These are phyloP conservation scores for Tholera decimalis DNA, from an alignment of 2,888 invertebrate genomes.

Conservation along the genomic window DNA sequence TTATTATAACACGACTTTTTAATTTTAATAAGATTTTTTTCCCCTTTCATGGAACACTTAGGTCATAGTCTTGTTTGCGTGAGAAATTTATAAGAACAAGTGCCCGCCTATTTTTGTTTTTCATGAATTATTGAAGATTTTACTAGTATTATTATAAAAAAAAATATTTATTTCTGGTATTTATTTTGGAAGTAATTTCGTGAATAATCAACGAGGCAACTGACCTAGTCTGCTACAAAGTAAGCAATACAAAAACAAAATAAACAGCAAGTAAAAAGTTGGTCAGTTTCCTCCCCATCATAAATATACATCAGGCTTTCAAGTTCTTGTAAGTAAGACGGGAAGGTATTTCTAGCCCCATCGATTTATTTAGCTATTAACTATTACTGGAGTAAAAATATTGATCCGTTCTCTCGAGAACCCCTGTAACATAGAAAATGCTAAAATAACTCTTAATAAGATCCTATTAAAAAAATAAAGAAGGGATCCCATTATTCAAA, in stretches of 20 bases:
- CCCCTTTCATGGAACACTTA: too few relatives aligned
- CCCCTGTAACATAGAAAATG: conserved; percentile 50
- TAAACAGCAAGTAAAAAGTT: conserved; percentile 26
- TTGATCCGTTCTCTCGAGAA: conserved; percentile 34
- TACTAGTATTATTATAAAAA: neutral
- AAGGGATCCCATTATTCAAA: conserved; percentile 62
- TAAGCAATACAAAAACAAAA: conserved; percentile 21
- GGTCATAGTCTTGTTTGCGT: too few relatives aligned
- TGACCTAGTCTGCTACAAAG: neutral
- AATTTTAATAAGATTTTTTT: conserved; percentile 18
- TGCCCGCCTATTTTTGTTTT: too few relatives aligned
- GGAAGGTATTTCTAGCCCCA: conserved; percentile 12
- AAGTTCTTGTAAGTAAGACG: conserved; percentile 16
- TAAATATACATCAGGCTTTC: conserved; percentile 25
- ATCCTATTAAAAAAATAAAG: conserved; percentile 51
- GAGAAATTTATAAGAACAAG: neutral
- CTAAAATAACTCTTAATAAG: conserved; percentile 58
- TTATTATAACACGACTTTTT: conserved; percentile 20
- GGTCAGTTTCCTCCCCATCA: conserved; percentile 10
- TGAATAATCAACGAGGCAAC: conserved; percentile 13
- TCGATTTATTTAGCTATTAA: conserved; percentile 35
- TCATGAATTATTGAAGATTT: neutral
- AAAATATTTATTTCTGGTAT: neutral
- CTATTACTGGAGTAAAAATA: conserved; percentile 49
- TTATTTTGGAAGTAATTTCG: neutral